Evolutionary conservation across 2,113 vertebrate species (phyloP).

Genomic region (Arvicanthis niloticus): DNA sequence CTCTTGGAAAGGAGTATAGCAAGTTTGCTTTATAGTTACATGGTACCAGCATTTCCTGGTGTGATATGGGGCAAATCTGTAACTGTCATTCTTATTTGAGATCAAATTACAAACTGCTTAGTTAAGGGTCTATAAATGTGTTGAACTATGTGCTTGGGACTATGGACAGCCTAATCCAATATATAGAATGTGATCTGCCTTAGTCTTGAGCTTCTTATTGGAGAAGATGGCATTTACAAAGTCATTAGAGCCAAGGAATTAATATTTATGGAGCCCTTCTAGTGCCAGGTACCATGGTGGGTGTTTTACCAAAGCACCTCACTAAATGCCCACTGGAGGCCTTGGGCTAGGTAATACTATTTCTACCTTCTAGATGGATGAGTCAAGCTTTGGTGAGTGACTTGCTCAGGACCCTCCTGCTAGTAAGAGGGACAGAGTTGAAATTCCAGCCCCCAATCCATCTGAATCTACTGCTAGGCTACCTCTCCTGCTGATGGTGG

Average conservation of each 20-base stretch:
- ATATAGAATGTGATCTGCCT: background rate
- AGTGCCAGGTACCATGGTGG: background rate
- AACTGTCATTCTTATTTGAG: background rate
- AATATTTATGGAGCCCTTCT: background rate
- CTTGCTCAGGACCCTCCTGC: background rate
- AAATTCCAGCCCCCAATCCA: background rate
- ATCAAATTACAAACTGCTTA: constrained; percentile 19
- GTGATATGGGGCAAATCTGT: background rate
- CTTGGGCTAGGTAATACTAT: background rate
- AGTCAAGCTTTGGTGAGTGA: background rate
- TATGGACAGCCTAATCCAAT: background rate
- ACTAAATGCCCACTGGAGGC: background rate
- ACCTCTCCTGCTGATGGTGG: constrained; percentile 5
- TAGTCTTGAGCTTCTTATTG: background rate
- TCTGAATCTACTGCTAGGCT: background rate
- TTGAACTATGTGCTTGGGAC: background rate
- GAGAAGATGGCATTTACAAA: background rate
- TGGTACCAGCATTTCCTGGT: background rate
- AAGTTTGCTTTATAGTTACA: background rate
- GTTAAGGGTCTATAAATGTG: background rate
- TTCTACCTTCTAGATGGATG: background rate
- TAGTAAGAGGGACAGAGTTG: constrained; percentile 24
- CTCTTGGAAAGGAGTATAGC: background rate
- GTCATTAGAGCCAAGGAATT: constrained; percentile 6
- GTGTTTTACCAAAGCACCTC: background rate